These are phyloP conservation scores for Xenopus tropicalis DNA, from an alignment of 2,113 vertebrate genomes.

Conservation along the genomic window DNA sequence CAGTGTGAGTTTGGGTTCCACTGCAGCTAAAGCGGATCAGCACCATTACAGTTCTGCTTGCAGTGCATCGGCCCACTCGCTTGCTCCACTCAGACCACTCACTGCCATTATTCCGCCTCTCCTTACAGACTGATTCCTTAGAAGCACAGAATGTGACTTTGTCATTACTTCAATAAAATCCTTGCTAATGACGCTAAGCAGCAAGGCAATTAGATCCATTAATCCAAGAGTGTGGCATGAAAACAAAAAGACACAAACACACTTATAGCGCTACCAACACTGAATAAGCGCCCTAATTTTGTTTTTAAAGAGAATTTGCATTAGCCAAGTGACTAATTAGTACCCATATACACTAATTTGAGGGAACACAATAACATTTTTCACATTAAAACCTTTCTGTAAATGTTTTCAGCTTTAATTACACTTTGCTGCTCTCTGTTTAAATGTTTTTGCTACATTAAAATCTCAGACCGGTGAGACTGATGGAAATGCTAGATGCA, in stretches of 20 bases:
- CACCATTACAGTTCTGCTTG: too few species aligned
- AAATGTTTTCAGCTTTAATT: background rate
- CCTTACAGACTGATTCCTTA: background rate
- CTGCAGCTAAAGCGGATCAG: too few species aligned
- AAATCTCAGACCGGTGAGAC: too few species aligned
- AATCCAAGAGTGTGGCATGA: conserved; percentile 30
- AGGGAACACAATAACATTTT: background rate
- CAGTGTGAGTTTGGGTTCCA: too few species aligned
- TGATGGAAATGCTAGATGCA: too few species aligned
- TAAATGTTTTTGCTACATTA: too few species aligned
- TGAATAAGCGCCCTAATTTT: conserved; percentile 35
- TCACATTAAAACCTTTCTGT: background rate
- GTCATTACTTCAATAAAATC: conserved; percentile 29
- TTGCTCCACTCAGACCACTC: background rate
- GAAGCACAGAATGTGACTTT: conserved; percentile 4
- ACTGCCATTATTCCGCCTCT: background rate
- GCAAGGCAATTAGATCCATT: conserved; percentile 36
- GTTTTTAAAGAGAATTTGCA: conserved; percentile 37
- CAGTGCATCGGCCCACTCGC: too few species aligned
- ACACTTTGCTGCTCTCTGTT: background rate
- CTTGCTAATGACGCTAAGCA: conserved; percentile 27
- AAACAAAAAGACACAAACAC: background rate
- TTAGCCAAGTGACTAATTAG: conserved; percentile 41
- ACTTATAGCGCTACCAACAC: background rate
- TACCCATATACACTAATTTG: conserved; percentile 29